Percentiles rank a stretch among this genome's conserved stretches.
These are phyloP conservation scores for Drosophila acutilabella DNA, from an alignment of 2,888 invertebrate species.

Conservation along the genomic window DNA sequence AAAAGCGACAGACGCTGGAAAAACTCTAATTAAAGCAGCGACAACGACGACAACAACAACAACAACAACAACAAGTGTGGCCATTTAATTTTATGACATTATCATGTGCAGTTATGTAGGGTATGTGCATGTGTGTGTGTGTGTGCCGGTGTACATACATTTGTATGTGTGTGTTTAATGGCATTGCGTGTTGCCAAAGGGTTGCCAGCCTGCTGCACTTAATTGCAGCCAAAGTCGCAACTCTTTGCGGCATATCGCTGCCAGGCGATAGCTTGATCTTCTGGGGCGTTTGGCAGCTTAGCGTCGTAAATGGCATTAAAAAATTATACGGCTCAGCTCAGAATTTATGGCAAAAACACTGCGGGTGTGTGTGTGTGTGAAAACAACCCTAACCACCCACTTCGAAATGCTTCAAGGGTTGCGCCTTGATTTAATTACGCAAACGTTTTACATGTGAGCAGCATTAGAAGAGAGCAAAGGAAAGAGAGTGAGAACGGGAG, in stretches of 20 bases:
- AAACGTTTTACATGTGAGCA: slow-evolving; percentile 45
- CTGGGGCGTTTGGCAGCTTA: slow-evolving; percentile 54
- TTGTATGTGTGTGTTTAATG: slow-evolving; percentile 41
- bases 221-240: slow-evolving; percentile 59
- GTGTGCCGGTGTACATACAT: too few relatives aligned
- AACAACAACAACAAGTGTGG: slow-evolving; percentile 68
- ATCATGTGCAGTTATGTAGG: slow-evolving; percentile 73
- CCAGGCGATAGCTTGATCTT: slow-evolving; percentile 39
- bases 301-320: slow-evolving; percentile 52
- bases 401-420: slow-evolving; percentile 51
- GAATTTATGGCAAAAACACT: slow-evolving; percentile 22
- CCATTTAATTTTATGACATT: slow-evolving; percentile 81
- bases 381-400: slow-evolving; percentile 11
- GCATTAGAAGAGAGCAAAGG: slow-evolving; percentile 4
- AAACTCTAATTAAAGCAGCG: slow-evolving; percentile 75
- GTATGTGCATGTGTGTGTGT: slow-evolving; percentile 21
- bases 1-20: slow-evolving; percentile 60
- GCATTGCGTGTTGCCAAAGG: slow-evolving; percentile 58
- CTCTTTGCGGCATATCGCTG: slow-evolving; percentile 36
- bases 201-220: slow-evolving; percentile 56
- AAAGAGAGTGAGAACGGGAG: slow-evolving; percentile 4
- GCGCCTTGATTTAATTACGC: slow-evolving; percentile 61
- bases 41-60: slow-evolving; percentile 42
- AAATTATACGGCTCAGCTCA: slow-evolving; percentile 51
- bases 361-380: background rate